These are phyloP conservation scores for Aurelia aurita complex sp. Pacific DNA, from an alignment of 30 jellyfish, hydroid and myxozoan genomes.

Conservation along the genomic window DNA sequence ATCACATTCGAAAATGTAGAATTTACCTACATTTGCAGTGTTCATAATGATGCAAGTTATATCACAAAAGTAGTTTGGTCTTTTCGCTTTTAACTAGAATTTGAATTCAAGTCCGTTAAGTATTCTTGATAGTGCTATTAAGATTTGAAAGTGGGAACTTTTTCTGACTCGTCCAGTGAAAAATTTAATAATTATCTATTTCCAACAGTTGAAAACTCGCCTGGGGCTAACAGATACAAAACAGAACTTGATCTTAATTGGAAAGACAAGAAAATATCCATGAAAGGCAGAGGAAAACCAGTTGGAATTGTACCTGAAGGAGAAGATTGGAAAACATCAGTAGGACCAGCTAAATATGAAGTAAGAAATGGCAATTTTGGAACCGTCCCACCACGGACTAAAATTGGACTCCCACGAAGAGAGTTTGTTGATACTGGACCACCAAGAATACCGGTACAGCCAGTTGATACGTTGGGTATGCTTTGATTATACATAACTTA, in stretches of 20 bases:
- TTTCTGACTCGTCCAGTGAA: neutral
- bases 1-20: too few species aligned
- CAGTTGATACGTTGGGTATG: constrained; percentile 78
- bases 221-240: constrained; percentile 70
- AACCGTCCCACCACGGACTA: constrained; percentile 35
- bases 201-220: constrained; percentile 27
- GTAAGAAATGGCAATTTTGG: constrained; percentile 60
- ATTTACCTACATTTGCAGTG: too few species aligned
- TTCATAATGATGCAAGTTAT: too few species aligned
- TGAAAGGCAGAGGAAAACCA: constrained; percentile 63
- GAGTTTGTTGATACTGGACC: constrained; percentile 40
- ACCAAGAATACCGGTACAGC: constrained; percentile 59
- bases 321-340: constrained; percentile 29
- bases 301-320: constrained; percentile 15
- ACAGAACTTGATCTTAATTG: constrained; percentile 57
- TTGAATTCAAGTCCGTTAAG: too few species aligned
- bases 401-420: constrained; percentile 32
- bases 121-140: too few species aligned
- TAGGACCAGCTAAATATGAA: constrained; percentile 66
- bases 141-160: too few species aligned
- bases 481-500: neutral
- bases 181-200: neutral
- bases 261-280: constrained; percentile 45
- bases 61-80: too few species aligned
- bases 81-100: too few species aligned